phyloP scores from a whole-genome alignment of 2,113 vertebrate genomes.

The Macrotis lagotis region DNA sequence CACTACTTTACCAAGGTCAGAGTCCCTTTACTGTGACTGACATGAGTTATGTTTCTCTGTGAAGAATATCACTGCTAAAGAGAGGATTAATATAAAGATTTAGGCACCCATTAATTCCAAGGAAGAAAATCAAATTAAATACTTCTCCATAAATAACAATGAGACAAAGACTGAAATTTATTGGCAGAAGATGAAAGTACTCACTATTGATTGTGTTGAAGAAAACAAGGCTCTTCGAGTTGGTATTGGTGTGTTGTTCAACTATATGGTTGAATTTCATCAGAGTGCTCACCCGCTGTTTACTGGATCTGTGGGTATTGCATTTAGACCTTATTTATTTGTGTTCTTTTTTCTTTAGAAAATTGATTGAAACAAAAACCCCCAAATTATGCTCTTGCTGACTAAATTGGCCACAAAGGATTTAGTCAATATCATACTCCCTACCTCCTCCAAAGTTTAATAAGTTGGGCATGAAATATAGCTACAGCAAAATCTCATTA shows the following conservation, averaged over 20 bases:
- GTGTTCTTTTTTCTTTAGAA: slow-evolving; percentile 26
- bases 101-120: neutral
- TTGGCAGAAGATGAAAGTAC: neutral
- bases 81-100: neutral
- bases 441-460: neutral
- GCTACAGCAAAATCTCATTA: neutral
- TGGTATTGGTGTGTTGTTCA: neutral
- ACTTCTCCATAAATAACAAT: neutral
- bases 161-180: slow-evolving; percentile 35
- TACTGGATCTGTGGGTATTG: slow-evolving; percentile 24
- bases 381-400: slow-evolving; percentile 56
- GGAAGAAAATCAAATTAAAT: slow-evolving; percentile 43
- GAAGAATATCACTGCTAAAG: neutral
- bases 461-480: neutral
- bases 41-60: neutral
- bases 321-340: neutral
- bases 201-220: slow-evolving; percentile 2
- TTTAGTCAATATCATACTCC: slow-evolving; percentile 3
- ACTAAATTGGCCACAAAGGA: slow-evolving; percentile 28
- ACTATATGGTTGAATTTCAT: neutral
- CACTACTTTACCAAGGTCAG: neutral
- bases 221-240: slow-evolving; percentile 18
- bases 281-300: neutral
- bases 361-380: neutral
- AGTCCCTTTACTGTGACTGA: neutral